A percentile compares a stretch with the other conserved stretches of the same genome.
These are phyloP conservation scores for Prochilodus magdalenae DNA, from an alignment of 2,113 vertebrate species.

Conservation along the genomic window DNA sequence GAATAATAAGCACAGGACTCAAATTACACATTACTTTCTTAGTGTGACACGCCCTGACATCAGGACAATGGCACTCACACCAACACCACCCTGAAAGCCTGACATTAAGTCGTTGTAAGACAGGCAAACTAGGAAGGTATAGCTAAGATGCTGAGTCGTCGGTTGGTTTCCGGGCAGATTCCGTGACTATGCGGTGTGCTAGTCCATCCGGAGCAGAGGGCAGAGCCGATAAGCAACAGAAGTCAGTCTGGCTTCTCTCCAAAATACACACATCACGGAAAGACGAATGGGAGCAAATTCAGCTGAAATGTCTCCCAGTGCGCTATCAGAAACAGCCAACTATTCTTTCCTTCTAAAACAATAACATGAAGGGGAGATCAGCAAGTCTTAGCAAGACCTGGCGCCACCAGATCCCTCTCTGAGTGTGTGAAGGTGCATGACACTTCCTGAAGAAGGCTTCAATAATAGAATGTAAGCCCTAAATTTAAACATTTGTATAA, in stretches of 20 bases:
- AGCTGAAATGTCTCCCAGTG: neutral
- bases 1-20: neutral
- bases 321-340: neutral
- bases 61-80: neutral
- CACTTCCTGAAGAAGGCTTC: neutral
- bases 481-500: too few relatives aligned
- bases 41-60: neutral
- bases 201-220: slow-evolving; percentile 16
- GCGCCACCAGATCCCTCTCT: neutral
- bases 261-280: slow-evolving; percentile 14
- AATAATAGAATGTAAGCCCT: neutral
- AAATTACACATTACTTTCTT: neutral
- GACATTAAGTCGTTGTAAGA: neutral
- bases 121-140: neutral
- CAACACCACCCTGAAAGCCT: neutral
- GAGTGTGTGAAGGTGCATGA: neutral
- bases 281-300: neutral
- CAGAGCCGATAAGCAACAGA: slow-evolving; percentile 14
- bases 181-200: slow-evolving; percentile 3
- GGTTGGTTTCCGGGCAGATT: neutral
- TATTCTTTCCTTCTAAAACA: neutral
- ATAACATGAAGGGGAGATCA: slow-evolving; percentile 1
- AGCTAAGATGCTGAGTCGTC: neutral
- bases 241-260: neutral
- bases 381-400: slow-evolving; percentile 7